Conservation (phyloP, 2,797 vertebrate genomes). For the Acrocephalus scirpaceus region DNA sequence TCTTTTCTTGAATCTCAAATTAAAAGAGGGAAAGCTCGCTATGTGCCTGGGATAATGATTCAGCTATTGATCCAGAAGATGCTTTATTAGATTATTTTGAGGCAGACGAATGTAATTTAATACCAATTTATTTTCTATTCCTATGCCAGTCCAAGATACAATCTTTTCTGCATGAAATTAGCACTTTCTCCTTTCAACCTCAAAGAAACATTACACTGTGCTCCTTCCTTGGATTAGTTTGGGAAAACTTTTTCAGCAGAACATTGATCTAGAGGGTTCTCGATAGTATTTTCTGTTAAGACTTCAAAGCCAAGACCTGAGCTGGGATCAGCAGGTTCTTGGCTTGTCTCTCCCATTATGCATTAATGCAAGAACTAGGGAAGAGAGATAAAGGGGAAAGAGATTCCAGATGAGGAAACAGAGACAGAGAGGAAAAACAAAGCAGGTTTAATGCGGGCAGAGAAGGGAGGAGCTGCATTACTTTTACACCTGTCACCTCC, state of each 20-base stretch:
- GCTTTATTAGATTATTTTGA: slow-evolving; percentile 62
- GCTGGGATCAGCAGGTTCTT: background rate
- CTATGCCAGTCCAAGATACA: background rate
- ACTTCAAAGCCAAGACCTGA: background rate
- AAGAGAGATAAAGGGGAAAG: background rate
- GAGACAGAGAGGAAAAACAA: background rate
- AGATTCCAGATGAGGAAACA: background rate
- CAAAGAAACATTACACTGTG: background rate
- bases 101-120: slow-evolving; percentile 38
- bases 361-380: background rate
- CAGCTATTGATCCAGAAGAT: slow-evolving; percentile 53
- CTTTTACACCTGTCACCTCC: background rate
- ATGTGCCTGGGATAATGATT: slow-evolving; percentile 33
- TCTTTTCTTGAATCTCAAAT: slow-evolving; percentile 30
- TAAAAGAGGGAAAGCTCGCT: background rate
- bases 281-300: background rate
- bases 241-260: background rate
- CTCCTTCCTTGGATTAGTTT: background rate
- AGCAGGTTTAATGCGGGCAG: background rate
- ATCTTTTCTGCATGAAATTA: slow-evolving; percentile 39
- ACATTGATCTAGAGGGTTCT: background rate
- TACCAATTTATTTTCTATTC: slow-evolving; percentile 49
- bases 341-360: background rate
- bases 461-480: background rate
- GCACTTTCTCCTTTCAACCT: slow-evolving; percentile 39